Percentiles rank a stretch among this genome's conserved stretches.
Evolutionary conservation across 1,140 invertebrate genomes (phyloP).

Genomic region (Meteorus sp.): DNA sequence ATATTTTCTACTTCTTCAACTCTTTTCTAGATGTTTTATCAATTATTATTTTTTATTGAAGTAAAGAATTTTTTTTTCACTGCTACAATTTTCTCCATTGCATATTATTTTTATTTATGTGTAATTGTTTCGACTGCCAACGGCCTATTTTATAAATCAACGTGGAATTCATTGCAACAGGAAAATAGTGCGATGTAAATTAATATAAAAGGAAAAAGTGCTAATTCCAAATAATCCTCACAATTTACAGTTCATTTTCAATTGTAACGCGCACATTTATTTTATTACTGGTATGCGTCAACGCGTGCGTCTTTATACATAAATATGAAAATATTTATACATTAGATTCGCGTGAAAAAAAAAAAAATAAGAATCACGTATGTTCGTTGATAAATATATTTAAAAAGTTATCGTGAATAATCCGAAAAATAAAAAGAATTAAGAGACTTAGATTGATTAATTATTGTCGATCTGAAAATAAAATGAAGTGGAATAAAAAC

Average conservation of each 20-base stretch:
- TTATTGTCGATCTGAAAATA: background rate
- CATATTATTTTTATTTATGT: background rate
- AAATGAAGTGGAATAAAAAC: background rate
- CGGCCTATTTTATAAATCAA: background rate
- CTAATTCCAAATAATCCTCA: background rate
- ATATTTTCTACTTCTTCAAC: background rate
- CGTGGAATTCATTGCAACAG: background rate
- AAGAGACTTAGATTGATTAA: background rate
- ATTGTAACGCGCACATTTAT: background rate
- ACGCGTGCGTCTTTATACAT: slow-evolving; percentile 19
- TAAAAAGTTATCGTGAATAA: background rate
- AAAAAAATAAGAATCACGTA: slow-evolving; percentile 23
- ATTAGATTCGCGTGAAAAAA: background rate
- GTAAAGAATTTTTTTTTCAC: no score
- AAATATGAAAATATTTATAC: background rate
- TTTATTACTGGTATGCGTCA: no score
- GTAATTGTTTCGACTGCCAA: background rate
- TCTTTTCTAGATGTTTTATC: background rate
- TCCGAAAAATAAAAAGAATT: background rate
- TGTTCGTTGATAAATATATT: slow-evolving; percentile 21
- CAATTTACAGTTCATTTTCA: background rate
- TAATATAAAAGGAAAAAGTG: no score
- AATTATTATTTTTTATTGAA: background rate
- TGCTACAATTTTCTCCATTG: background rate
- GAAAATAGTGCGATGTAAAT: no score